A percentile compares a stretch with the other conserved stretches of the same genome.
Evolutionary conservation across 2,113 vertebrate species (phyloP).

Genomic region (Struthio camelus): DNA sequence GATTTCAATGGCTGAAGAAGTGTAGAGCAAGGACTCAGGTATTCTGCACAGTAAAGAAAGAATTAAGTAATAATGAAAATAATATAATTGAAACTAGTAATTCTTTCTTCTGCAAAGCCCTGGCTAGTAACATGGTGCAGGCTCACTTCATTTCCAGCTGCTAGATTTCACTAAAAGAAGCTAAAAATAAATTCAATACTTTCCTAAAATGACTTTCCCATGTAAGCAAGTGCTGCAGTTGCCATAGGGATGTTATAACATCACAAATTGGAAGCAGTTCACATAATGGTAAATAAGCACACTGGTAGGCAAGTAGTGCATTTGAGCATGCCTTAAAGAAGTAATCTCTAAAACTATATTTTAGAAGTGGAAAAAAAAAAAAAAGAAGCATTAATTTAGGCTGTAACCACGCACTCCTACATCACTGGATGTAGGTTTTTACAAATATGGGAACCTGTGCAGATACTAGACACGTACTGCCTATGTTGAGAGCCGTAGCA

Average conservation of each 20-base stretch:
- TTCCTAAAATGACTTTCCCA: slow-evolving; percentile 62
- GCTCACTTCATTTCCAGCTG: slow-evolving; percentile 54
- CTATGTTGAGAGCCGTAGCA: background rate
- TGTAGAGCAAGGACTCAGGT: background rate
- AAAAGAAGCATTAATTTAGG: background rate
- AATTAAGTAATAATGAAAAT: background rate
- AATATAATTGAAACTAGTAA: background rate
- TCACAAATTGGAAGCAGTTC: slow-evolving; percentile 30
- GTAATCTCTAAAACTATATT: background rate
- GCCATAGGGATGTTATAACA: slow-evolving; percentile 61
- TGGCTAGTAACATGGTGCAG: slow-evolving; percentile 1
- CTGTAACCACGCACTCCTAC: background rate
- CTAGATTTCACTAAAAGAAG: slow-evolving; percentile 57
- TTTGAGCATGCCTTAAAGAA: background rate
- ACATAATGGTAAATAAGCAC: slow-evolving; percentile 39
- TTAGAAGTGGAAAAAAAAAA: background rate
- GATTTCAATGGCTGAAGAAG: background rate
- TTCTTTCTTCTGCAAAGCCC: background rate
- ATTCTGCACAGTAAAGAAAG: background rate
- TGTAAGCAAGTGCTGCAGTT: slow-evolving; percentile 61
- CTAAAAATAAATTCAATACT: slow-evolving; percentile 68
- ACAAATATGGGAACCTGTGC: background rate
- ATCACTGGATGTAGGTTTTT: background rate
- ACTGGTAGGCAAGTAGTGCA: background rate
- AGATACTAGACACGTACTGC: background rate